Conservation (phyloP, 1,140 invertebrate genomes). For the Philopotamus ludificatus region DNA sequence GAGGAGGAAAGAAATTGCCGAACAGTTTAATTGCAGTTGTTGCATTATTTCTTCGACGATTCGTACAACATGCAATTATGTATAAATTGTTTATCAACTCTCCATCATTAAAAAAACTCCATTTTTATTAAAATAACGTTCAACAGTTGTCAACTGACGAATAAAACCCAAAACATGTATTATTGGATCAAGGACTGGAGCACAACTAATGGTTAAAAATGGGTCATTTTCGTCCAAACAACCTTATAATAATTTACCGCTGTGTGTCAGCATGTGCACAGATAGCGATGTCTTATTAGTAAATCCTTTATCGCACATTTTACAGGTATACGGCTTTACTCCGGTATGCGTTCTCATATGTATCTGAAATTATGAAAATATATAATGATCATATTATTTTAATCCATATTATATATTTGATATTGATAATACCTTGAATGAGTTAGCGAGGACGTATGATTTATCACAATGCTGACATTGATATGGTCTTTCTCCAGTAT, state of each 20-base stretch:
- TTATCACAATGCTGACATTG: conserved; percentile 49
- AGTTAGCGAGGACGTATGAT: conserved; percentile 25
- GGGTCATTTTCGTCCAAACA: too few species aligned
- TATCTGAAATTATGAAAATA: conserved; percentile 14
- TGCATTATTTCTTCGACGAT: too few species aligned
- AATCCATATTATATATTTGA: conserved; percentile 2
- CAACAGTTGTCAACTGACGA: too few species aligned
- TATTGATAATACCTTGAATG: conserved; percentile 15
- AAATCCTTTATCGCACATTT: conserved; percentile 27
- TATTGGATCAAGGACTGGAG: too few species aligned
- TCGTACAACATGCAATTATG: too few species aligned
- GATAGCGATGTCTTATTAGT: conserved; percentile 32
- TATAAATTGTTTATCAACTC: too few species aligned
- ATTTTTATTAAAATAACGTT: neutral
- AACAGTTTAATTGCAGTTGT: too few species aligned
- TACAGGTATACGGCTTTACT: conserved; percentile 26
- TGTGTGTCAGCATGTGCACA: conserved; percentile 32
- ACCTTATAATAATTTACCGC: too few species aligned
- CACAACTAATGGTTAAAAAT: too few species aligned
- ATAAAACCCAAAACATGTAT: too few species aligned
- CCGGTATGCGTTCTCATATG: conserved; percentile 34
- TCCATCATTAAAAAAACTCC: neutral
- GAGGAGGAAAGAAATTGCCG: too few species aligned
- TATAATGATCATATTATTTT: neutral
- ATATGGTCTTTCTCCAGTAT: conserved; percentile 54